Percentiles rank a stretch among this genome's conserved stretches.
phyloP scores from a whole-genome alignment of 2,113 vertebrate species.

The Apistogramma diplotaenia region DNA sequence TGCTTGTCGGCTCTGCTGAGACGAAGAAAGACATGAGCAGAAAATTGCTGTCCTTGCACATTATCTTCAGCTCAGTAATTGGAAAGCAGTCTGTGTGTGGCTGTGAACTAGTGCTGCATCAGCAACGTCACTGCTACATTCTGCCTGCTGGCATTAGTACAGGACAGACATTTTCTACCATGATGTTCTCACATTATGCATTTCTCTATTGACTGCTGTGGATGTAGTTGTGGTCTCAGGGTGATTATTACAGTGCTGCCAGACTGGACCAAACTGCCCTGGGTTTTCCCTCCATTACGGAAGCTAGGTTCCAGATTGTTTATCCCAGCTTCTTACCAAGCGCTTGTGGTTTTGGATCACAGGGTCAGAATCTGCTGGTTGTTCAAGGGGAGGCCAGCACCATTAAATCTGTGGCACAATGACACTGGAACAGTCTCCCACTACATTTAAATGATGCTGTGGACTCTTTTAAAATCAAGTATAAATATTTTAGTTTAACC shows the following conservation, averaged over 20 bases:
- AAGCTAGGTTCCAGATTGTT: too few relatives aligned
- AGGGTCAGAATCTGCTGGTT: too few relatives aligned
- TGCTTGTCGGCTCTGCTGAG: conserved; percentile 1
- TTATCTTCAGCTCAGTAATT: conserved; percentile 53
- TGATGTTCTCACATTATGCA: background rate
- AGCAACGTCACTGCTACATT: background rate
- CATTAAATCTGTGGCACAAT: too few relatives aligned
- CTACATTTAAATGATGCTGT: too few relatives aligned
- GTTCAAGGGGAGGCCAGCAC: too few relatives aligned
- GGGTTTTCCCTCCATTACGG: background rate
- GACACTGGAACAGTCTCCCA: too few relatives aligned
- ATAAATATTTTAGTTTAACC: too few relatives aligned
- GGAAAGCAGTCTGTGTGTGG: conserved; percentile 26
- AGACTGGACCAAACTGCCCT: background rate
- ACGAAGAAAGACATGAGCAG: conserved; percentile 5
- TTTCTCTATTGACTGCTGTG: background rate
- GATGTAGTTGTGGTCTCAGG: background rate
- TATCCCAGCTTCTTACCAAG: too few relatives aligned
- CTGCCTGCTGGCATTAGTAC: background rate
- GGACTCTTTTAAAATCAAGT: too few relatives aligned
- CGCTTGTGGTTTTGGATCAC: too few relatives aligned
- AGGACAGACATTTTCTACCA: background rate
- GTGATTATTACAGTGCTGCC: background rate
- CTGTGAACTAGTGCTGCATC: conserved; percentile 34
- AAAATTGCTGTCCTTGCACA: conserved; percentile 51